These are phyloP conservation scores for Polydrusus tereticollis DNA, from an alignment of 2,888 invertebrate species.

Conservation along the genomic window DNA sequence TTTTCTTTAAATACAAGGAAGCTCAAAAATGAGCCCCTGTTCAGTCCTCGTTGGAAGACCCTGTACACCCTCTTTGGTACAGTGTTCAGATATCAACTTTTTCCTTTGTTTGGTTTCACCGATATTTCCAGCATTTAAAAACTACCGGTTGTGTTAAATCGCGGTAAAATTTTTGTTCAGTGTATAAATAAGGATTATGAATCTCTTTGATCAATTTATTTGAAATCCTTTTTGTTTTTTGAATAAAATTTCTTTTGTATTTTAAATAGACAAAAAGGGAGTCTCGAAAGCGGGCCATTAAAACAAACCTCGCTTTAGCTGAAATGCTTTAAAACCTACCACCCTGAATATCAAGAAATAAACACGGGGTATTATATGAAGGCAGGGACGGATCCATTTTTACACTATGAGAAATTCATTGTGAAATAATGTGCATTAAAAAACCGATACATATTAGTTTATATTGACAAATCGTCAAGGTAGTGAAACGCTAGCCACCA, in stretches of 20 bases:
- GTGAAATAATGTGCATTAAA: too few species aligned
- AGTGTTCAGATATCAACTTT: too few species aligned
- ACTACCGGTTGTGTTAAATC: not conserved
- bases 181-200: not conserved
- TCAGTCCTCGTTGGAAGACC: too few species aligned
- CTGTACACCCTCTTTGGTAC: too few species aligned
- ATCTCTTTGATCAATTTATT: conserved; percentile 12
- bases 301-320: conserved; percentile 13
- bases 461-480: too few species aligned
- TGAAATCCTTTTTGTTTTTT: conserved; percentile 9
- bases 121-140: too few species aligned
- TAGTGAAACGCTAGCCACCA: too few species aligned
- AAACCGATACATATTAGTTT: too few species aligned
- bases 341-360: conserved; percentile 17
- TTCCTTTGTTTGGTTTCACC: too few species aligned
- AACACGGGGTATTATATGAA: conserved; percentile 13
- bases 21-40: too few species aligned
- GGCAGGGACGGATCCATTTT: not conserved
- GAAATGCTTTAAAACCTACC: conserved; percentile 19
- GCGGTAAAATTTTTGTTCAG: not conserved
- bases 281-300: conserved; percentile 8
- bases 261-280: conserved; percentile 12
- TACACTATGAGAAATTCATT: not conserved
- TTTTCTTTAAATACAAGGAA: too few species aligned
- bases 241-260: conserved; percentile 8